Evolutionary conservation across 92 coral and sea anemone genomes (phyloP), one percentile per base, ranked within the genome.

Genomic region (Epizoanthus fatuus): DNA sequence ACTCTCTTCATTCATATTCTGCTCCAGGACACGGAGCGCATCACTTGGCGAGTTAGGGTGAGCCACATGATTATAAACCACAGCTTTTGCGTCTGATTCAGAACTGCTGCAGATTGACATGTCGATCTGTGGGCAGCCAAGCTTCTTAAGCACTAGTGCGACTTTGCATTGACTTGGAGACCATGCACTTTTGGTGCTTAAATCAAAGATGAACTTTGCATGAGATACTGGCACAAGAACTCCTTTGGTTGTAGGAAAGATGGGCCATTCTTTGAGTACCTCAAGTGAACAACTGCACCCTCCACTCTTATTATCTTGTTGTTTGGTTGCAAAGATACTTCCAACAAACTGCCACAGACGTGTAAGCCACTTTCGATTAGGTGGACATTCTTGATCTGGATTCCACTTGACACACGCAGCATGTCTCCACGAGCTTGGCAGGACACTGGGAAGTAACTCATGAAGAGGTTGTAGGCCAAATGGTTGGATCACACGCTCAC

Each of bases 261-360:
- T 84, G 25, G 88, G 88, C 88, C 88, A 84, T 49, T 64, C 63
- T 15, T 67, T 67, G 37, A 84, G 64, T 53, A 38, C 74, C 1
- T 74, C 68, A 53, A 84, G 57, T 1, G 88, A 65, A n/a, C 12
- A 66, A 35, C 5, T 38, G 22, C 45, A 64, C 20, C 16, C 16
- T 64, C 45, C 15, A 10, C 38, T 38, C 16, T 45, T 16, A 15
- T 10, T 65, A 16, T 20, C 59, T 19, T 45, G 63, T 37, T 51
- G 52, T 42, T 37, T 80, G 35, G 15, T 47, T 7, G 66, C 7
- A 3, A 63, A 19, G 44, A 59, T 58, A 51, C 52, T 15, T 74
- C 54, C 63, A 79, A 84, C 55, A 72, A 71, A 63, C 56, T 14
- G 9, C 88, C 88, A 84, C 17, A 84, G 71, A 6, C 81, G 81